Evolutionary conservation across 30 jellyfish, hydroid and myxozoan genomes (phyloP), one percentile per base, ranked within the genome.

Genomic region (Euphysa ruthae): DNA sequence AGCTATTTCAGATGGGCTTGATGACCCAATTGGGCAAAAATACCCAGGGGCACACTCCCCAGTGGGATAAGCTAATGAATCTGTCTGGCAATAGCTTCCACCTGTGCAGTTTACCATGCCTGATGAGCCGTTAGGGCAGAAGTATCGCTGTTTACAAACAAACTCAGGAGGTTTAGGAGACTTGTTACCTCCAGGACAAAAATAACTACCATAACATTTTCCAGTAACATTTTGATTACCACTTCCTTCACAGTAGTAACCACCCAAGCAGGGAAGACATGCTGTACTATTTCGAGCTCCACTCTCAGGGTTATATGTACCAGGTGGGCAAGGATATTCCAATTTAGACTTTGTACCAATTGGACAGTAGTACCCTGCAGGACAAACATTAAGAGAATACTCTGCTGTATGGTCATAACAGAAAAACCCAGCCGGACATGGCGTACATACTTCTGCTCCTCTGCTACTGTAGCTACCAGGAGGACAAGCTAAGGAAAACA

Each of bases 341-440:
- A 70, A 71, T 32, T 93, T 79, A 49, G 66, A 75, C 46, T 65
- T 86, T 4, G 96, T 86, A 1, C 94, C 96, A 24, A 43, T 70
- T 5, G 93, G 94, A 66, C 96, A 86, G 78, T 78, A 86, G 51
- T 86, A 92, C 1, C 96, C 96, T 49, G 62, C 54, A 1, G 96
- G 96, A 49, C 96, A 86, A n/a, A 35, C 69, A 55, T 86, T 71
- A n/a, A 66, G 73, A 34, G 71, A 27, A 63, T 78, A 79, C 61
- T 86, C 65, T 6, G 92, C 49, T 12, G 96, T 86, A 30, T 73
- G 93, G 31, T 78, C 73, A 51, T 61, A 51, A 76, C 96, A 86
- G 70, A 60, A 86, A 49, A 63, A 86, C 15, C 96, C 96, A 78
- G 96, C 70, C 6, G 93, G 96, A 61, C 96, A 86, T 19, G 84